Evolutionary conservation across 2,888 invertebrate species (phyloP).

Genomic region (Drosophila seclusa): DNA sequence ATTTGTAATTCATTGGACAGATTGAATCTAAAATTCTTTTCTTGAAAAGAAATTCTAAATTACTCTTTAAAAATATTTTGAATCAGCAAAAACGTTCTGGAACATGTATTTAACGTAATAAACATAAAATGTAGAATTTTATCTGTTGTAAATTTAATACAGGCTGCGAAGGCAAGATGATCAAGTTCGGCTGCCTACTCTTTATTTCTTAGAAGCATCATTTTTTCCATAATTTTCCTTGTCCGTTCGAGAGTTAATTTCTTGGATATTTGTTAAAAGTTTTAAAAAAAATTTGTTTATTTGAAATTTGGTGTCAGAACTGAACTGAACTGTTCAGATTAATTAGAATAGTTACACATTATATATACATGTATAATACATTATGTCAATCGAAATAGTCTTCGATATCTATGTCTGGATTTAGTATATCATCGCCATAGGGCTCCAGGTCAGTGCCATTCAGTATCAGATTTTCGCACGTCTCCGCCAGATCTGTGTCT

Average conservation of each 20-base stretch:
- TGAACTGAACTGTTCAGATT: too few species aligned
- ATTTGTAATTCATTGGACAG: not conserved
- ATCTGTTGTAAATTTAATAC: not conserved
- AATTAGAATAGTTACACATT: not conserved
- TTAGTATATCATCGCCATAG: constrained; percentile 95
- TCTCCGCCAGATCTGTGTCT: constrained; percentile 98
- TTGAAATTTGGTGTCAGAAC: too few species aligned
- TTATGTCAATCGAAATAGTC: constrained; percentile 96
- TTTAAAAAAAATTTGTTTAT: too few species aligned
- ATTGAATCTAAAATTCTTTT: not conserved
- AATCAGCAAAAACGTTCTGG: not conserved
- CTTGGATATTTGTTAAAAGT: too few species aligned
- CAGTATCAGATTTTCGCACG: constrained; percentile 98
- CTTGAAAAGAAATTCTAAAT: not conserved
- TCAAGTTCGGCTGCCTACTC: too few species aligned
- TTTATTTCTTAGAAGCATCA: too few species aligned
- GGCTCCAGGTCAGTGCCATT: constrained; percentile 95
- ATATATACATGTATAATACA: constrained; percentile 19
- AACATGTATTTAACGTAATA: not conserved
- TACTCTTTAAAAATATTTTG: not conserved
- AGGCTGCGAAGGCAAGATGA: too few species aligned
- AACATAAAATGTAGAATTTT: not conserved
- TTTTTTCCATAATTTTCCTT: too few species aligned
- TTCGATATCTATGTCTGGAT: constrained; percentile 98
- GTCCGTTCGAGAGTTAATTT: too few species aligned